Percentiles rank a stretch among this genome's conserved stretches.
These are phyloP conservation scores for Natator depressus DNA, from an alignment of 2,113 vertebrate species.

Conservation along the genomic window DNA sequence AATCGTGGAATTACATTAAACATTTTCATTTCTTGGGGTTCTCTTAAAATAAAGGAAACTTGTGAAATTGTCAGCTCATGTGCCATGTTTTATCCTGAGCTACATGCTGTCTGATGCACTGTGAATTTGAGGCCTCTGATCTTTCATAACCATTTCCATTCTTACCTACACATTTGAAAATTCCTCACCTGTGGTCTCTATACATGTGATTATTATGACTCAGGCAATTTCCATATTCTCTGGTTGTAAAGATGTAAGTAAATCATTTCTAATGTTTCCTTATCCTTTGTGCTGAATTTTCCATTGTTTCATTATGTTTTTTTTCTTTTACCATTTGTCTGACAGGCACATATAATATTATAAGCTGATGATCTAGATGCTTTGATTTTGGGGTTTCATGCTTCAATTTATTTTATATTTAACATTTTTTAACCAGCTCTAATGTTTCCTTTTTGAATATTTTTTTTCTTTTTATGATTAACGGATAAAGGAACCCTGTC, in stretches of 20 bases:
- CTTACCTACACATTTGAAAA: slow-evolving; percentile 22
- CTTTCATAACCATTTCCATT: slow-evolving; percentile 57
- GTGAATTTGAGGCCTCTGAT: slow-evolving; percentile 58
- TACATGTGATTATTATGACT: slow-evolving; percentile 31
- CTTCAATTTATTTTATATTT: not conserved
- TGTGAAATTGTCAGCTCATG: slow-evolving; percentile 49
- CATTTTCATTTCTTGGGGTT: not conserved
- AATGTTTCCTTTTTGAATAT: not conserved
- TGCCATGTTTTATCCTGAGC: slow-evolving; percentile 52
- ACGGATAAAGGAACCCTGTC: not conserved
- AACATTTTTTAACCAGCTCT: not conserved
- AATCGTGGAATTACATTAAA: slow-evolving; percentile 1
- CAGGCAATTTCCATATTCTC: slow-evolving; percentile 41
- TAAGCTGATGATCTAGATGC: not conserved
- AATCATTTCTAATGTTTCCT: slow-evolving; percentile 10
- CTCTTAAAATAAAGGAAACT: slow-evolving; percentile 53
- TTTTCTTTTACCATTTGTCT: not conserved
- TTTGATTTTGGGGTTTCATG: not conserved
- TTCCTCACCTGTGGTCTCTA: slow-evolving; percentile 21
- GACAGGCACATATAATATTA: not conserved
- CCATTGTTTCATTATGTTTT: not conserved
- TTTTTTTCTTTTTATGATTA: not conserved
- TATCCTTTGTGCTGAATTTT: slow-evolving; percentile 19
- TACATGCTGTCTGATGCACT: slow-evolving; percentile 1
- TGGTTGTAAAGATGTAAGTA: slow-evolving; percentile 24